Evolutionary conservation across 2,888 invertebrate species (phyloP).

Genomic region (Psylliodes chrysocephalus): DNA sequence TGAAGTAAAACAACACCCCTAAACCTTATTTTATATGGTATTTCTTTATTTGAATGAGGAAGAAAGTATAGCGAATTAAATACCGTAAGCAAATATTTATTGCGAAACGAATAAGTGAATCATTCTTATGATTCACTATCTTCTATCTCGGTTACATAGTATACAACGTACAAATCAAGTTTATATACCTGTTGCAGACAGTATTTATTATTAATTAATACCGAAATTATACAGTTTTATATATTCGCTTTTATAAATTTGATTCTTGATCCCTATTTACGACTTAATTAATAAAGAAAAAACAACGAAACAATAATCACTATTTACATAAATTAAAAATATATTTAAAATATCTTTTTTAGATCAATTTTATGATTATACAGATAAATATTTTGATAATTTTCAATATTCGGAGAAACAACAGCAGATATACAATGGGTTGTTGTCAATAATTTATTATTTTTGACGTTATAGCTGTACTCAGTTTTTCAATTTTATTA

Average conservation of each 20-base stretch:
- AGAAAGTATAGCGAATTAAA: not conserved
- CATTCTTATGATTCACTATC: constrained; percentile 50
- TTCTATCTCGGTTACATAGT: constrained; percentile 34
- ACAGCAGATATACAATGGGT: not conserved
- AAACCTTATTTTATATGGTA: too few relatives aligned
- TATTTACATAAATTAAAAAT: too few relatives aligned
- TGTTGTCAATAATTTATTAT: not conserved
- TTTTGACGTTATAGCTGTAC: constrained; percentile 1
- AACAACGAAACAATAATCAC: too few relatives aligned
- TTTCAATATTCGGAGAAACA: too few relatives aligned
- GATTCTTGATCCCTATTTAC: not conserved
- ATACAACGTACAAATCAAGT: constrained; percentile 34
- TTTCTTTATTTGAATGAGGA: too few relatives aligned
- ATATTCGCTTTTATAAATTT: not conserved
- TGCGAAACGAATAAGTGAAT: constrained; percentile 45
- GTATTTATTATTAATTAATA: constrained; percentile 7
- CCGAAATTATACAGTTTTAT: not conserved
- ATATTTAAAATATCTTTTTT: too few relatives aligned
- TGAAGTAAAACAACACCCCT: too few relatives aligned
- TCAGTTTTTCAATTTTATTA: not conserved
- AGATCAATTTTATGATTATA: too few relatives aligned
- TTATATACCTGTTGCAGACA: constrained; percentile 35
- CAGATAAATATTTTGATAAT: not conserved
- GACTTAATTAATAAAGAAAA: too few relatives aligned
- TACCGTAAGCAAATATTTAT: not conserved